Base-by-base conservation (phyloP, 2,797 vertebrate genomes). In the Myotis findleyi region DNA sequence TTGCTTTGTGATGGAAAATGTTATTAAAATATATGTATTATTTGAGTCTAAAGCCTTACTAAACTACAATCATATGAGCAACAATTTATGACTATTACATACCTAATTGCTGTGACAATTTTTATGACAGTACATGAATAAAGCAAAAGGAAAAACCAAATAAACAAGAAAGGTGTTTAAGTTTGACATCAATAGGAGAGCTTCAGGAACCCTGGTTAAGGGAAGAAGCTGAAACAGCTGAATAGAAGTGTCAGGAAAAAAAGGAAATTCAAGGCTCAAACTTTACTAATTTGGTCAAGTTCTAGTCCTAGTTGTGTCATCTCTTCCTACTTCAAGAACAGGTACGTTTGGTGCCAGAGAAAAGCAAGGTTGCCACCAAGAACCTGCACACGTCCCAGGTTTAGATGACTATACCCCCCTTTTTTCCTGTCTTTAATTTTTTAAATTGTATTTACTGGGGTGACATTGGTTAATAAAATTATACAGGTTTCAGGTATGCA, bases 1-100 rank as follows among this genome's bases (percentile, higher is more conserved):
- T 27, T 75, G 83, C 14, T 89, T 51, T 72, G 16, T 66, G 21
- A 90, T 89, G 49, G 14, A 51, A 93, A 96, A 71, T 77, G 7
- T 89, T 49, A 81, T 73, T 7, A 38, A 72, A 64, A 72, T 13
- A 41, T 3, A 73, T 62, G 30, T 64, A 16, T 69, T 89, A 47
- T 17, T 84, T 72, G 7, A 23, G 6, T 49, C n/a, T 62, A 41
- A 44, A 92, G 30, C 33, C 17, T 92, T 76, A 7, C 20, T 81
- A 72, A 95, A 14, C 10, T 47, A 62, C 11, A 87, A 4, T 89
- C 4, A 6, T 4, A 12, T 10, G 7, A 91, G 14, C 17, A 85
- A 79, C 25, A 64, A 18, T 72, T 57, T 71, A 41, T 93, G 77
- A 27, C 64, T 47, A 20, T 89, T 59, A 30, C 12, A 25, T 16